phyloP scores from a whole-genome alignment of 2,113 vertebrate genomes.

The Sphaerodactylus townsendi region DNA sequence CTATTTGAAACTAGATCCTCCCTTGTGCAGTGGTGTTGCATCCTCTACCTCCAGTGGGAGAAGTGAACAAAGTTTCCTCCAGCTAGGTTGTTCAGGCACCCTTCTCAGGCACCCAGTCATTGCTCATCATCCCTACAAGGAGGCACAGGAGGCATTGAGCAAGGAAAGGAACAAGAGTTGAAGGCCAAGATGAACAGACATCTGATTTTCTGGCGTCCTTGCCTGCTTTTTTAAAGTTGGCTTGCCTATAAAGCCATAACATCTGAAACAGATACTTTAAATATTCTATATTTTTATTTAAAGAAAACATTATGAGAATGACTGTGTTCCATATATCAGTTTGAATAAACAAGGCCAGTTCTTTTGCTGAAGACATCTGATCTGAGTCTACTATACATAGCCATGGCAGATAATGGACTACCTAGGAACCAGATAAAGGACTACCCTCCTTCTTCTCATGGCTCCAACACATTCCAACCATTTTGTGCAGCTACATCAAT shows the following conservation, averaged over 20 bases:
- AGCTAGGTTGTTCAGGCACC: neutral
- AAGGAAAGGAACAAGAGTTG: neutral
- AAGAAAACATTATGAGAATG: neutral
- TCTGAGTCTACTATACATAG: neutral
- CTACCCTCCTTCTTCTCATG: neutral
- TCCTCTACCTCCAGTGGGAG: neutral
- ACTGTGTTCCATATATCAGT: neutral
- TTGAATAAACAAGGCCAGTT: neutral
- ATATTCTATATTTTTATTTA: neutral
- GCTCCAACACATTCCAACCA: neutral
- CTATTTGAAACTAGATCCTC: neutral
- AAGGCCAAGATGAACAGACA: too few species aligned
- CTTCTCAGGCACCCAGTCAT: neutral
- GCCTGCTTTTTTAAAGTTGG: neutral
- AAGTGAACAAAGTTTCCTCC: neutral
- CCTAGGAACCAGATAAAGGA: neutral
- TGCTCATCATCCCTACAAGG: neutral
- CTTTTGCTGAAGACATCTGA: neutral
- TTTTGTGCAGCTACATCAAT: too few species aligned
- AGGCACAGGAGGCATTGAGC: neutral
- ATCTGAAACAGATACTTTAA: neutral
- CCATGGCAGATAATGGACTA: neutral
- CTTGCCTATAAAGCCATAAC: neutral
- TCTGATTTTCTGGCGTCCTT: neutral
- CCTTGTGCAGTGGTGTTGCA: neutral